Conservation (phyloP, 2,797 vertebrate genomes). For the Nannoperca obscura region DNA sequence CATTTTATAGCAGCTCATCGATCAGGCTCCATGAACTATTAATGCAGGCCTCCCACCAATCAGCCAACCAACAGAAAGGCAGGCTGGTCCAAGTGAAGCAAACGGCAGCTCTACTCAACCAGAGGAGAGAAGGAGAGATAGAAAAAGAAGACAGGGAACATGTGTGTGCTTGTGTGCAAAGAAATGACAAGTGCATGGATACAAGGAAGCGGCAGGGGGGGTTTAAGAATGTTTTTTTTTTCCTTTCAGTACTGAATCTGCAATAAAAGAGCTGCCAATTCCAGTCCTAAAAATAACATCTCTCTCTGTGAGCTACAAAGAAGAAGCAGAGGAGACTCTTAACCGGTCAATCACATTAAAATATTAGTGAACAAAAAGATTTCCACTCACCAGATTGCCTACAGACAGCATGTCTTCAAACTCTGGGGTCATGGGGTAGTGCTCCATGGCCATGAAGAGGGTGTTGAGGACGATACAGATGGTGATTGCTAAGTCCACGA, state of each 20-base stretch:
- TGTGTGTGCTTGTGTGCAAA: slow-evolving; percentile 30
- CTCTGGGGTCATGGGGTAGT: slow-evolving; percentile 94
- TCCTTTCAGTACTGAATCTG: slow-evolving; percentile 51
- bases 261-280: slow-evolving; percentile 62
- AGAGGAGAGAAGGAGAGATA: slow-evolving; percentile 29
- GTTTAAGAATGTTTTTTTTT: neutral
- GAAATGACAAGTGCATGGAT: slow-evolving; percentile 37
- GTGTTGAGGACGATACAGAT: slow-evolving; percentile 99
- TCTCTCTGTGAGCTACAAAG: slow-evolving; percentile 44
- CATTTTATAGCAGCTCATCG: slow-evolving; percentile 77
- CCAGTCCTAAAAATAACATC: slow-evolving; percentile 67
- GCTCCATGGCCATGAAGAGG: slow-evolving; percentile 99
- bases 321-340: slow-evolving; percentile 39
- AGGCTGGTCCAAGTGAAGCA: slow-evolving; percentile 60
- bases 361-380: slow-evolving; percentile 7
- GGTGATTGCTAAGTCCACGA: slow-evolving; percentile 98
- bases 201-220: slow-evolving; percentile 33
- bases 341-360: slow-evolving; percentile 15
- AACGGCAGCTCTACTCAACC: slow-evolving; percentile 52
- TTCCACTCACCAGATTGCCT: slow-evolving; percentile 94
- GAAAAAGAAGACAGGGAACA: slow-evolving; percentile 37
- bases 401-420: slow-evolving; percentile 93
- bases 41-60: slow-evolving; percentile 73
- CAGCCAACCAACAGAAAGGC: slow-evolving; percentile 62
- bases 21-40: slow-evolving; percentile 81